Base-by-base conservation (phyloP, 2,797 vertebrate genomes). In the Rousettus madagascariensis region DNA sequence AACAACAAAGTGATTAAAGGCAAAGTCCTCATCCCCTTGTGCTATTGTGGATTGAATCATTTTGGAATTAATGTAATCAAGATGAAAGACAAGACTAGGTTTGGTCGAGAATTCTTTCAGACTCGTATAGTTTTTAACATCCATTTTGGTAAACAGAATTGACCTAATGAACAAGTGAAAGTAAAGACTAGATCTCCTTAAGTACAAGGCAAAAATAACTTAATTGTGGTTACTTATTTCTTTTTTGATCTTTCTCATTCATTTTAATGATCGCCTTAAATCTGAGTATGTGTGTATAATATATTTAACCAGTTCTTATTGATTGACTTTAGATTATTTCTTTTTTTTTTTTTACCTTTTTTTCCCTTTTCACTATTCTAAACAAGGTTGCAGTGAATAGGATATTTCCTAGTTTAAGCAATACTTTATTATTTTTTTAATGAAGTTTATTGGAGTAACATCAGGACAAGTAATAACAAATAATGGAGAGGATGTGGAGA, bases 1-100 rank as follows among this genome's bases (percentile, higher is more conserved):
- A 92, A 91, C 38, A 83, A 43, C 16, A 33, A 88, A 78, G 66
- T 86, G 22, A 84, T 65, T 82, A 96, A 97, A 94, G 96, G 95
- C 85, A 95, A 61, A 86, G 84, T 93, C 82, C 90, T 94, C 57
- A 88, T 92, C 57, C 77, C 57, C 43, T 78, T 33, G 68, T 72
- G n/a, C 55, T 57, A 41, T 0, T 51, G 12, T 85, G 61, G 38
- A 28, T 4, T 4, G 20, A 79, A 46, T 59, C 12, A 3, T 69
- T 77, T 51, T 79, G 85, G 55, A 92, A 86, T 2, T 69, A 77
- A 95, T n/a, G 75, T 53, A 86, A 80, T 46, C 66, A 94, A 86
- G 61, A 84, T 26, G 71, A 71, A 94, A 91, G 41, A 78, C 86
- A 96, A 75, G 90, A 69, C 63, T 75, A 65, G 71, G 68, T 75